phyloP scores from a whole-genome alignment of 2,797 vertebrate genomes.

The Cygnus olor region DNA sequence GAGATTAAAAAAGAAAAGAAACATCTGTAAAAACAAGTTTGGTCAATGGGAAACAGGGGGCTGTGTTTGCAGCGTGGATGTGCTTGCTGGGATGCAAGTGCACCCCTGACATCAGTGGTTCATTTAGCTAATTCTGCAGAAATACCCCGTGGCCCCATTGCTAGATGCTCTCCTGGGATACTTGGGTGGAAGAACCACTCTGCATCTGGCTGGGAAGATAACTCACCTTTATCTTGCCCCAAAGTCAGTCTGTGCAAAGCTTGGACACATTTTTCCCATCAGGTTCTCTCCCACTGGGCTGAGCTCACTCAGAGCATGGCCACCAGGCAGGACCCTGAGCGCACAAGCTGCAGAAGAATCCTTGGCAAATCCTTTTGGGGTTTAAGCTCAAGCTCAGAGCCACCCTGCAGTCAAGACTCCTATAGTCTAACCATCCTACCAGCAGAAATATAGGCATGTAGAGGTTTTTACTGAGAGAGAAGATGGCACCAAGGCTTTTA shows the following conservation, averaged over 20 bases:
- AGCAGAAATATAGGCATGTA: background rate
- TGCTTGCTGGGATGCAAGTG: background rate
- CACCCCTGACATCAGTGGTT: background rate
- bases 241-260: background rate
- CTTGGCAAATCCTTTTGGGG: background rate
- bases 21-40: background rate
- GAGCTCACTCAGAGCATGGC: background rate
- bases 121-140: background rate
- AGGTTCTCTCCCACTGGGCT: background rate
- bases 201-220: background rate
- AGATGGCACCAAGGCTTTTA: background rate
- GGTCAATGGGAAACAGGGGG: background rate
- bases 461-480: background rate
- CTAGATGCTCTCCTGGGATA: background rate
- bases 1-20: background rate
- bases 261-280: background rate
- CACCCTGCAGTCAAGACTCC: background rate
- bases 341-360: background rate
- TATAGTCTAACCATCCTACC: background rate
- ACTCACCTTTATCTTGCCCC: background rate
- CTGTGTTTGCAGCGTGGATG: background rate
- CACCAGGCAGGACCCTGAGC: background rate
- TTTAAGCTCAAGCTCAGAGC: background rate
- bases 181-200: background rate
- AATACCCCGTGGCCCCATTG: accelerated